A percentile compares a stretch with the other conserved stretches of the same genome.
phyloP scores from a whole-genome alignment of 1,140 invertebrate genomes.

The Holotrichia oblita region DNA sequence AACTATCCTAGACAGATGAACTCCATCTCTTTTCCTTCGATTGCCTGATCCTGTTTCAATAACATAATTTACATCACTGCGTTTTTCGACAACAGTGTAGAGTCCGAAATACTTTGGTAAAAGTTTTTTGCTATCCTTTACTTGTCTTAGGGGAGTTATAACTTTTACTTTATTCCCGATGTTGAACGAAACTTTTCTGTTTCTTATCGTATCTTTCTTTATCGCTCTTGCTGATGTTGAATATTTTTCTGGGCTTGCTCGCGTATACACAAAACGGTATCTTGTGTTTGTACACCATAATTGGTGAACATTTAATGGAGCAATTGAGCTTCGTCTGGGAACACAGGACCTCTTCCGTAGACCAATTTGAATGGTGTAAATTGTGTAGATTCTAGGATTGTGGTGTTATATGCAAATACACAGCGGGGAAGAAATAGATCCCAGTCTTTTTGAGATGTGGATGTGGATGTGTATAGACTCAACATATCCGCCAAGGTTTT shows the following conservation, averaged over 20 bases:
- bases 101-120: slow-evolving; percentile 41
- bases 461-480: slow-evolving; percentile 38
- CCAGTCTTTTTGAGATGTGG: slow-evolving; percentile 41
- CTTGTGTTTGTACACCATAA: slow-evolving; percentile 16
- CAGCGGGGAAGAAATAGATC: slow-evolving; percentile 36
- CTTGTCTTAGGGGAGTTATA: slow-evolving; percentile 32
- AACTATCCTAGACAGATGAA: too few relatives aligned
- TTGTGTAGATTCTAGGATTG: slow-evolving; percentile 41
- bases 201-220: slow-evolving; percentile 43
- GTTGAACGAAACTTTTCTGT: slow-evolving; percentile 36
- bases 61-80: background rate
- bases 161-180: slow-evolving; percentile 42
- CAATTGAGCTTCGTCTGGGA: slow-evolving; percentile 40
- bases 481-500: slow-evolving; percentile 42
- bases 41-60: too few relatives aligned
- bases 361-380: slow-evolving; percentile 41
- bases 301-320: background rate
- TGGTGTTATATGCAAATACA: slow-evolving; percentile 43
- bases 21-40: too few relatives aligned
- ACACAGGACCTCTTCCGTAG: slow-evolving; percentile 40
- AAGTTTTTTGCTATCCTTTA: background rate
- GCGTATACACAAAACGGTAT: background rate
- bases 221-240: slow-evolving; percentile 37
- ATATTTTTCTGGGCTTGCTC: slow-evolving; percentile 37
- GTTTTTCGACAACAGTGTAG: slow-evolving; percentile 24